Base-by-base conservation (phyloP, 2,888 invertebrate genomes). In the Dichetophora obliterata region DNA sequence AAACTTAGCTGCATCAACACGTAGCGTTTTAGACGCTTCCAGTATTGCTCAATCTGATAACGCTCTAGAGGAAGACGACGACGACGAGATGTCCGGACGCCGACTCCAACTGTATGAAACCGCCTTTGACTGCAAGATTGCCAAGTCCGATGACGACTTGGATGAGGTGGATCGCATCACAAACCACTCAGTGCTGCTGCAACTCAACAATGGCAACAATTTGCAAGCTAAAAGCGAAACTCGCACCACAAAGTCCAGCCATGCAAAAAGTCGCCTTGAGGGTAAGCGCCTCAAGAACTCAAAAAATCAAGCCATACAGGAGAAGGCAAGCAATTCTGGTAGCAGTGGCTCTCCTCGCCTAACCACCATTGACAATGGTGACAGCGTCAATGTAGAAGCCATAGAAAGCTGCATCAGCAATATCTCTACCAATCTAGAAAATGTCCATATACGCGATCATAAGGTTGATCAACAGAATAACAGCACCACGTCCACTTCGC, bases 71-170 rank as follows among this genome's bases (percentile, higher is more conserved):
- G 72, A 80, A 9, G 63, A 73, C 19, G 78, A 68, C 9, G 79
- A 81, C 59, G 83, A 82, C 84, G 90, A 90, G 77, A 92, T 91
- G 91, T 91, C 91, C 16, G 83, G 84, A 43, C 91, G 93, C 76
- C 92, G 92, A 88, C 92, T 95, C 85, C 95, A 95, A 90, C 92
- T 96, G 75, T 96, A 96, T 89, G 96, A 96, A 90, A 96, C 96
- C 76, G 96, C 96, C 77, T 96, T 96, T 89, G 96, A 96, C 89
- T 95, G 95, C 89, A 95, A 95, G 89, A 93, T 95, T 85, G 93
- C 93, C 86, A 93, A 94, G 81, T 95, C 95, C 9, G 94, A 94
- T 83, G 94, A 94, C 84, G 93, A 93, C 82, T 94, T 95, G 82
- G 91, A 95, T 86, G 95, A 95, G 85, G 93, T 95, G 72, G 95